Conservation (phyloP, 2,888 invertebrate species). For the Lamproptera curius region DNA sequence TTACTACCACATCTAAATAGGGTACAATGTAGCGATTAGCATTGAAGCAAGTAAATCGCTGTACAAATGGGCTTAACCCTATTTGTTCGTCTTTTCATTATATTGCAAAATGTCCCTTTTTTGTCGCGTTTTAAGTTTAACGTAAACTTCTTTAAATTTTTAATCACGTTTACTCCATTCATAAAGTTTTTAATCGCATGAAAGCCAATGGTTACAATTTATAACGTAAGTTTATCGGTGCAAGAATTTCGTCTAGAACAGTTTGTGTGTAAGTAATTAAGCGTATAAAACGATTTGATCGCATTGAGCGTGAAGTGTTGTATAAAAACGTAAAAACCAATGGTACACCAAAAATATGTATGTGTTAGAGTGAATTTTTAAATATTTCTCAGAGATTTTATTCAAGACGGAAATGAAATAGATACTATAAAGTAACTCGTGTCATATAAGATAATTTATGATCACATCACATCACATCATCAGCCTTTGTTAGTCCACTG, state of each 20-base stretch:
- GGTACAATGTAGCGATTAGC: conserved; percentile 8
- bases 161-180: neutral
- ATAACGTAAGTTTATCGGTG: neutral
- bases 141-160: neutral
- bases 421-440: too few relatives aligned
- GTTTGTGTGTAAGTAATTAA: neutral
- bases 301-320: neutral
- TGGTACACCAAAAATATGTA: too few relatives aligned
- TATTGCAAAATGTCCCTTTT: neutral
- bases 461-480: too few relatives aligned
- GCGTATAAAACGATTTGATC: neutral
- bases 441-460: too few relatives aligned
- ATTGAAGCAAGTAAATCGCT: conserved; percentile 4
- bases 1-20: neutral
- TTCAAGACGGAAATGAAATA: too few relatives aligned
- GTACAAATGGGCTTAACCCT: conserved; percentile 6
- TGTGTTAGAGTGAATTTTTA: too few relatives aligned
- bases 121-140: neutral
- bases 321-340: too few relatives aligned
- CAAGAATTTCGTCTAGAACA: neutral
- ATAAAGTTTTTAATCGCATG: neutral
- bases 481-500: too few relatives aligned
- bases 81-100: neutral
- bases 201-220: neutral
- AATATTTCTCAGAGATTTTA: too few relatives aligned